Evolutionary conservation across 2,888 invertebrate species (phyloP).

Genomic region (Aspidiotus destructor): DNA sequence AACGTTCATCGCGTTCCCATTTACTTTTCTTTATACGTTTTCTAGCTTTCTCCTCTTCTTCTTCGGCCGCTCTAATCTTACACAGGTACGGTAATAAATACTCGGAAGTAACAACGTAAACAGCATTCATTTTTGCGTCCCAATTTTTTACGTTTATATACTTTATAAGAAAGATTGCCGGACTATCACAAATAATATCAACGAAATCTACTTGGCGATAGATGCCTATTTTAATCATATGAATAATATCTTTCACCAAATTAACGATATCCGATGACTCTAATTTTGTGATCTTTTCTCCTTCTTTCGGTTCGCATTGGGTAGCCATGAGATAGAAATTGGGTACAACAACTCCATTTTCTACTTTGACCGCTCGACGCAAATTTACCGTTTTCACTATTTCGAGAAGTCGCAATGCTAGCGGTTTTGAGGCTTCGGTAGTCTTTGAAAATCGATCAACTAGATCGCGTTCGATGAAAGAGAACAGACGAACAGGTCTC

Average conservation of each 20-base stretch:
- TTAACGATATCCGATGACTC: constrained; percentile 15
- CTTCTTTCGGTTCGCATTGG: neutral
- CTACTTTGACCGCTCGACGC: constrained; percentile 16
- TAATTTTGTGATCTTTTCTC: constrained; percentile 14
- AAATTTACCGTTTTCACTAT: constrained; percentile 19
- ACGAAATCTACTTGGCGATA: constrained; percentile 23
- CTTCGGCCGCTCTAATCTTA: constrained; percentile 24
- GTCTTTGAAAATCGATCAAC: constrained; percentile 3
- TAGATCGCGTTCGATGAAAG: constrained; percentile 22
- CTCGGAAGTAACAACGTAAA: constrained; percentile 22
- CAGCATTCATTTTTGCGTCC: constrained; percentile 20
- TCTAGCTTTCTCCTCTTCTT: constrained; percentile 12
- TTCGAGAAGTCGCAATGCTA: constrained; percentile 15
- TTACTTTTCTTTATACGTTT: neutral
- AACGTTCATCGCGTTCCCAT: neutral
- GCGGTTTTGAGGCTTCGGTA: constrained; percentile 9
- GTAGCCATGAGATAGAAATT: constrained; percentile 25
- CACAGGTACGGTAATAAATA: constrained; percentile 22
- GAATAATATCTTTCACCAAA: constrained; percentile 21
- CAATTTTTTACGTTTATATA: constrained; percentile 18
- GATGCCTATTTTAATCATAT: constrained; percentile 22
- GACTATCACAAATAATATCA: constrained; percentile 29
- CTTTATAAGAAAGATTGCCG: constrained; percentile 25
- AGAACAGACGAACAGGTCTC: constrained; percentile 17
- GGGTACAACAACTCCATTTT: constrained; percentile 12